phyloP scores from a whole-genome alignment of 2,113 vertebrate species.

The Microtus pennsylvanicus region DNA sequence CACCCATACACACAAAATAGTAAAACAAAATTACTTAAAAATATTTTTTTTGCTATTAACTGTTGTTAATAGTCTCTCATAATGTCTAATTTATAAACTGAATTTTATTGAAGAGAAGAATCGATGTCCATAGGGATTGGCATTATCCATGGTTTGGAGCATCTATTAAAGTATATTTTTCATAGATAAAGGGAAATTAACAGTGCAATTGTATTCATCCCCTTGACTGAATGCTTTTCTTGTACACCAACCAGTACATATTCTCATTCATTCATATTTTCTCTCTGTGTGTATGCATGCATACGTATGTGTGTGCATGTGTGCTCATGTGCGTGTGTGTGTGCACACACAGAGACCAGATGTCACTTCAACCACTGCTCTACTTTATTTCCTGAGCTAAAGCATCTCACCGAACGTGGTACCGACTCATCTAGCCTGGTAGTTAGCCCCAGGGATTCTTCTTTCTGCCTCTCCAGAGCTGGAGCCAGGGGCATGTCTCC shows the following conservation, averaged over 20 bases:
- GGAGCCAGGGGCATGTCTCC: too few species aligned
- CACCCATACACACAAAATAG: not conserved
- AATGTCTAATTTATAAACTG: not conserved
- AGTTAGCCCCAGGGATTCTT: not conserved
- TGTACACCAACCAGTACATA: too few species aligned
- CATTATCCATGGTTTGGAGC: not conserved
- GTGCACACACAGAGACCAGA: not conserved
- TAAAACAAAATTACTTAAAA: not conserved
- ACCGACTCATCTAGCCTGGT: not conserved
- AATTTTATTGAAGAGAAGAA: not conserved
- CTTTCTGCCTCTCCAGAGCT: not conserved
- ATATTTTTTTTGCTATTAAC: not conserved
- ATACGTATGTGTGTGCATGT: not conserved
- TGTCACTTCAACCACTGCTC: not conserved
- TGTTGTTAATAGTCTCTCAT: not conserved
- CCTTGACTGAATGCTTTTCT: not conserved
- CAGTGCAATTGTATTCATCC: not conserved
- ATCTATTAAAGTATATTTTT: not conserved
- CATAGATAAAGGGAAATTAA: not conserved
- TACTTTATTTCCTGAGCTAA: not conserved
- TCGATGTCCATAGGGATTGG: not conserved
- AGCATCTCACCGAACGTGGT: not conserved
- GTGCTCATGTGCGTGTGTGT: not conserved
- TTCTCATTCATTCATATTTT: not conserved
- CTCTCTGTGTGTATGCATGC: too few species aligned